Evolutionary conservation across 2,113 vertebrate genomes (phyloP), one percentile per base, ranked within the genome.

Genomic region (Halichoerus grypus): DNA sequence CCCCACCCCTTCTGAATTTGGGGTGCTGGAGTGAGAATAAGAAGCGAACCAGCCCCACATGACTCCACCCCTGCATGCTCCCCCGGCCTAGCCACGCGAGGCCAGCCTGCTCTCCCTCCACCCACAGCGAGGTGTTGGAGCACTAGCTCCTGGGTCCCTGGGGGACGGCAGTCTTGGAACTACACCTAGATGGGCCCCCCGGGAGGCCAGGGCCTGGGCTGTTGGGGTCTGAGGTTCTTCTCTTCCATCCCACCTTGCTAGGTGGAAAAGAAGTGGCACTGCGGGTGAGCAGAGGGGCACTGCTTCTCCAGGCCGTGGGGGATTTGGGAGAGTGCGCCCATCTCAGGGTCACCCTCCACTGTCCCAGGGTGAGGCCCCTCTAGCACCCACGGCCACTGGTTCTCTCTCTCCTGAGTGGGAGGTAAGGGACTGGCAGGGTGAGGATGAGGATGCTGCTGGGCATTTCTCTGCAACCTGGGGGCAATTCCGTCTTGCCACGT

Each of bases 321-420:
- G 7, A 33, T 1, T 4, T 16, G 36, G 57, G 26, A 49, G 12
- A n/a, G 49, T 7, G 28, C 18, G 33, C 51, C 3, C 3, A 55
- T 49, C 59, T 83, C 67, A 39, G 61, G 39, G 13, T 19, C 46
- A 63, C 6, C 12, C 46, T 55, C 59, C 39, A 76, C 33, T 24
- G 55, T 26, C 10, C 49, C 26, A 71, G 33, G 33, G 13, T 12
- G 18, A 80, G 74, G 21, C 19, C 55, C 4, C 15, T 15, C 39
- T 7, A 13, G 36, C 12, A 12, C 4, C 46, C 3, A 2, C 0
- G 7, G 59, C 4, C 18, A 36, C 39, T 14, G 18, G 18, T 7
- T 15, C 36, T 69, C 51, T 80, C 39, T 55, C 11, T 91, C 53
- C 51, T 15, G 61, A 42, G 15, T 19, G 14, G 74, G 84, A 67